Base-by-base conservation (phyloP, 2,888 invertebrate species). In the Euplexia lucipara region DNA sequence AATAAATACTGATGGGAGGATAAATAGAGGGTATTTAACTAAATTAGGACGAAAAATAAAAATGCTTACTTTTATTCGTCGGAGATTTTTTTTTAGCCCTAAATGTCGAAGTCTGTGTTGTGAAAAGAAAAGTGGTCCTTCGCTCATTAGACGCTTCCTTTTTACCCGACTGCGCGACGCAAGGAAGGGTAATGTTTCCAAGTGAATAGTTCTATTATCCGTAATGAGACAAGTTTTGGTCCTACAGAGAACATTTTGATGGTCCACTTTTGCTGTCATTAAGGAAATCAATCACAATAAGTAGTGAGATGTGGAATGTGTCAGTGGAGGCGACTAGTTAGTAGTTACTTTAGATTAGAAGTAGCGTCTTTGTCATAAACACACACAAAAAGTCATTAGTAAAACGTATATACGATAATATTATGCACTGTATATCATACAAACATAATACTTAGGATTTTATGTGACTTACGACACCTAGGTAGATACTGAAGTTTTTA, bases 1-100 rank as follows among this genome's bases (percentile, higher is more conserved):
- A 70, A 76, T 78, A 75, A 77, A 75, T 59, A 60, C 66, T 57
- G 59, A 74, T 66, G 52, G 37, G n/a, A 70, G 53, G 47, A 74
- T 74, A 77, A 74, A 77, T 60, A 74, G 9, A 56, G 51, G 41
- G 53, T 52, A 79, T 70, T 75, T 59, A 79, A 42, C 60, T 37
- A 60, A 63, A 69, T 49, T 45, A 71, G 47, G 20, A 35, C 22
- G 22, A 61, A 20, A 30, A 60, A 54, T 54, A 54, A 45, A 66
- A 44, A 26, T 26, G 5, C 26, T 22, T 9, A 20, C 37, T 20
- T 30, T 58, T 39, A 48, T 20, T 20, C 22, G 39, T 20, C 8
- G 9, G 16, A 20, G 18, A 48, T 30, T 7, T 49, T 18, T 54
- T 72, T 51, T 56, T 41, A 8, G 8, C 16, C 16, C 16, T 12